Base-by-base conservation (phyloP, 2,888 invertebrate species). In the Subacronicta megacephala region DNA sequence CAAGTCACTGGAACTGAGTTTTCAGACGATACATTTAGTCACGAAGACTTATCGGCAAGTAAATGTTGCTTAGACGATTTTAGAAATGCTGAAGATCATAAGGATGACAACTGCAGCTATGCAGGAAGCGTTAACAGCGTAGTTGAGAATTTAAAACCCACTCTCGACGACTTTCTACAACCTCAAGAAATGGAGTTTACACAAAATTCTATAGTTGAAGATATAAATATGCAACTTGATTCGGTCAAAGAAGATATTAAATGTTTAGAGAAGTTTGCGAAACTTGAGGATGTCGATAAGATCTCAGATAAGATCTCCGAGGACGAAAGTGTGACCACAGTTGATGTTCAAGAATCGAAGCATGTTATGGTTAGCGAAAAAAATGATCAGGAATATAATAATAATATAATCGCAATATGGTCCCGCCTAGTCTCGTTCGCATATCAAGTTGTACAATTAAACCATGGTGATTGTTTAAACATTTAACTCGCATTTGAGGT, bases 341-440 rank as follows among this genome's bases (percentile, higher is more conserved):
- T 51, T 2, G 66, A 65, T 36, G 68, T 67, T 20, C 45, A 36
- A 3, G 71, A 75, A 17, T 36, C 38, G 37, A 70, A 57, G 17
- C 49, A 63, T 15, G 58, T 37, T 6, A 35, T 59, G 13, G 55
- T 67, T 47, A 47, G 58, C 10, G 64, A 66, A 40, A 77, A 77
- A 43, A 65, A 56, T 37, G 57, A 62, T 7, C 72, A 69, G 17
- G 72, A 81, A 13, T 62, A 70, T 42, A 83, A 84, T 31, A 80
- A 80, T 46, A 81, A 80, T 53, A 29, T 85, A 7, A 62, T 80
- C 23, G 63, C 77, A 12, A 74, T 90, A 49, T 94, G 93, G 93
- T 82, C 90, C 1, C 88, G 85, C 62, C 65, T 94, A 36, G 93
- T 94, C 10, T 85, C 89, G 3, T 92, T 92, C 62, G 91, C 93